phyloP scores from a whole-genome alignment of 2,888 invertebrate genomes.

The Cenopis cana region DNA sequence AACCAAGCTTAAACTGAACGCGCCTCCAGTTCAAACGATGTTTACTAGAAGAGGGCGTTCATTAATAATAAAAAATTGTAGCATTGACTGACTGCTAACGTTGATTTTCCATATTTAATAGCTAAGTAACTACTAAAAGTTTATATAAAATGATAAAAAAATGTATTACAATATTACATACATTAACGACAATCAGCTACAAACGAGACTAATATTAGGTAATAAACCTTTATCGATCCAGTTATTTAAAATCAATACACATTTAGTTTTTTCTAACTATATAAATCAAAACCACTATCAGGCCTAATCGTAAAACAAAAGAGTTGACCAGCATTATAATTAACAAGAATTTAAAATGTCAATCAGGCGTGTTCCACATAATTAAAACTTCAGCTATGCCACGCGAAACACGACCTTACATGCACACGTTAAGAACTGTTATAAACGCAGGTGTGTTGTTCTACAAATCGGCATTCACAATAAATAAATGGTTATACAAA shows the following conservation, averaged over 20 bases:
- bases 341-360: slow-evolving; percentile 61
- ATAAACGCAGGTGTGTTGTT: slow-evolving; percentile 52
- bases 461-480: slow-evolving; percentile 66
- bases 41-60: no score
- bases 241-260: slow-evolving; percentile 18
- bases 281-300: slow-evolving; percentile 30
- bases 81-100: no score
- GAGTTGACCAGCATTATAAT: slow-evolving; percentile 55
- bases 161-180: neutral
- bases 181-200: neutral
- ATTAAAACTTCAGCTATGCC: neutral
- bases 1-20: no score
- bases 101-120: neutral
- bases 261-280: slow-evolving; percentile 10
- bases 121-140: neutral
- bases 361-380: slow-evolving; percentile 50
- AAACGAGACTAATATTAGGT: neutral
- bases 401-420: slow-evolving; percentile 53
- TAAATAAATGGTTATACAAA: slow-evolving; percentile 62
- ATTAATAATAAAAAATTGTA: no score
- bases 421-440: slow-evolving; percentile 50
- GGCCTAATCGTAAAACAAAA: slow-evolving; percentile 54
- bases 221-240: slow-evolving; percentile 7
- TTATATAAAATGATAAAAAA: neutral
- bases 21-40: no score